Evolutionary conservation across 1,140 invertebrate genomes (phyloP), one percentile per base, ranked within the genome.

Genomic region (Brachionus rotundiformis): DNA sequence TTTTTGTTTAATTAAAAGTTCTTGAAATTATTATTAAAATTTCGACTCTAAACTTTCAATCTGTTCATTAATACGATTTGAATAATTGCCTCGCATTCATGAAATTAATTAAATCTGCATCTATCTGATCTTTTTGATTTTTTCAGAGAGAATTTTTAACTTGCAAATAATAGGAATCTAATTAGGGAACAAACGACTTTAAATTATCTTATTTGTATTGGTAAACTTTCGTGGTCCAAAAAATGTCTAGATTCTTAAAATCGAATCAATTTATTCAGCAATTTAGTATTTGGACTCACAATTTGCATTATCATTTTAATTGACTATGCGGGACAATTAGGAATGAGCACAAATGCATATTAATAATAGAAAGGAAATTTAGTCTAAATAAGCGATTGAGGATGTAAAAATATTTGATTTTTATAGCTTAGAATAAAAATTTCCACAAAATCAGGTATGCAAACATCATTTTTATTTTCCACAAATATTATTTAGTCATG

Each of bases 371-470:
- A 19, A 19, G 47, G 47, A 54, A 54, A 54, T 54, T 19, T 41
- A 19, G 19, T 25, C 47, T 54, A 54, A 54, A 54, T 8, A 54
- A 54, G 1, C n/a, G 19, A 19, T 54, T 19, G 16, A 54, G 47
- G 47, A 54, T 54, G 47, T 19, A 54, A 54, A 54, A 54, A 54
- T 54, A 54, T 54, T 54, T 54, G 47, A 54, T 54, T 54, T 54
- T 19, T 54, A 54, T 7, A 54, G 47, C n/a, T 54, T 54, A 19
- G 47, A 54, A 54, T 54, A 54, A 54, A 54, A 54, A 54, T 54
- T 54, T 54, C 47, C 16, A 54, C 47, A 54, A 54, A 54, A 54
- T 54, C 47, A 54, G 47, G 47, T 54, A 54, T 54, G 47, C 47
- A 54, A 54, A 54, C 47, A 54, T 54, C 47, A 54, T 54, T 54